A percentile compares a stretch with the other conserved stretches of the same genome.
phyloP scores from a whole-genome alignment of 2,797 vertebrate species.

The Takifugu ocellatus region DNA sequence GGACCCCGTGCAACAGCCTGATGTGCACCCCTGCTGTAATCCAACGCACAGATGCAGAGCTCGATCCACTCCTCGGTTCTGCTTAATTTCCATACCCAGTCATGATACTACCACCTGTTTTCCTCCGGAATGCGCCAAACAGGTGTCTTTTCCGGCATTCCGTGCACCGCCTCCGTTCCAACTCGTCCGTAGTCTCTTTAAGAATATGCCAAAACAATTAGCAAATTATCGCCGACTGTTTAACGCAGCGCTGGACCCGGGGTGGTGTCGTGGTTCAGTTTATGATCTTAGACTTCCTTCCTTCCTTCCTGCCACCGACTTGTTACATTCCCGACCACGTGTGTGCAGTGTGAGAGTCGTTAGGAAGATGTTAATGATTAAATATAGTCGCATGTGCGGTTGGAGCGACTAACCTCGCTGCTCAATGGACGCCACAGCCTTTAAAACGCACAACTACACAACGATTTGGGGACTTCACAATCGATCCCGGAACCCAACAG shows the following conservation, averaged over 20 bases:
- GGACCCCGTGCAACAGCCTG: no score
- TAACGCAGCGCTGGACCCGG: neutral
- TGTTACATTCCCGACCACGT: neutral
- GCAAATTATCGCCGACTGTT: neutral
- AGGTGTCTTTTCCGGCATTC: neutral
- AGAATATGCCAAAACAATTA: neutral
- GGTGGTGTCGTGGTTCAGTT: neutral
- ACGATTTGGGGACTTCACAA: neutral
- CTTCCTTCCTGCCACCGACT: neutral
- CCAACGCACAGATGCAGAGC: no score
- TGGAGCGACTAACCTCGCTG: neutral
- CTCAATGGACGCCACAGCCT: neutral
- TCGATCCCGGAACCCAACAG: neutral
- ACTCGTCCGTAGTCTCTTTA: no score
- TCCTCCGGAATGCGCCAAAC: neutral
- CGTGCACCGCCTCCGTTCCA: neutral
- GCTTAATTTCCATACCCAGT: neutral
- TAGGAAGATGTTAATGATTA: slow-evolving; percentile 33
- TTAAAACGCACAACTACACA: no score
- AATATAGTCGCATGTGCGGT: slow-evolving; percentile 2
- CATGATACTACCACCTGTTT: neutral
- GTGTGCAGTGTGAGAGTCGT: neutral
- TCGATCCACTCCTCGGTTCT: no score
- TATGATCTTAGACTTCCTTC: neutral
- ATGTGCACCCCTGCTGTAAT: no score